phyloP scores from a whole-genome alignment of 2,113 vertebrate species.

The Psilopogon haemacephalus region DNA sequence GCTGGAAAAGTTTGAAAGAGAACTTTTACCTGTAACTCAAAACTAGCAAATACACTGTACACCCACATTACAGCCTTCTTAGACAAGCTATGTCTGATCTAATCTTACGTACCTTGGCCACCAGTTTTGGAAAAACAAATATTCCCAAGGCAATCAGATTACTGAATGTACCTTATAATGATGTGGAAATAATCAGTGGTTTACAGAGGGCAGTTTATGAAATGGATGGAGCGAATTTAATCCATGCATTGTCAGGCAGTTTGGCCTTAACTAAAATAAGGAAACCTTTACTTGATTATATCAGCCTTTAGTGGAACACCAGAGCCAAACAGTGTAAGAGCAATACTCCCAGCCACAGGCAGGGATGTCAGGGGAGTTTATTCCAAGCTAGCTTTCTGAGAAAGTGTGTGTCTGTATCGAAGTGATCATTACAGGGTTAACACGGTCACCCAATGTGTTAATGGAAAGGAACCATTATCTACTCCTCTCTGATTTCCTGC shows the following conservation, averaged over 20 bases:
- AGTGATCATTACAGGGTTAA: slow-evolving; percentile 22
- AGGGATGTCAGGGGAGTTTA: background rate
- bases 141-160: slow-evolving; percentile 67
- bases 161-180: slow-evolving; percentile 16
- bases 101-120: slow-evolving; percentile 71
- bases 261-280: slow-evolving; percentile 3
- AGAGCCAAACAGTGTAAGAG: background rate
- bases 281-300: background rate
- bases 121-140: slow-evolving; percentile 70
- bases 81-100: slow-evolving; percentile 65
- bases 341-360: background rate
- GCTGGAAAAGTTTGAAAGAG: background rate
- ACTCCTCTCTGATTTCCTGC: slow-evolving; percentile 52
- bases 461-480: slow-evolving; percentile 31
- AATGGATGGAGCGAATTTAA: slow-evolving; percentile 18
- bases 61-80: slow-evolving; percentile 51
- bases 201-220: slow-evolving; percentile 44
- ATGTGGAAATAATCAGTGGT: slow-evolving; percentile 37
- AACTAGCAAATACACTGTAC: slow-evolving; percentile 15
- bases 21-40: slow-evolving; percentile 44
- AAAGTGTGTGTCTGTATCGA: background rate
- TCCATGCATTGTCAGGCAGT: slow-evolving; percentile 6
- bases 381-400: background rate
- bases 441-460: background rate
- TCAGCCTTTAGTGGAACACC: background rate